Percentiles rank a stretch among this genome's conserved stretches.
Conservation (phyloP, 1,140 invertebrate genomes). For the Dreissena polymorpha region DNA sequence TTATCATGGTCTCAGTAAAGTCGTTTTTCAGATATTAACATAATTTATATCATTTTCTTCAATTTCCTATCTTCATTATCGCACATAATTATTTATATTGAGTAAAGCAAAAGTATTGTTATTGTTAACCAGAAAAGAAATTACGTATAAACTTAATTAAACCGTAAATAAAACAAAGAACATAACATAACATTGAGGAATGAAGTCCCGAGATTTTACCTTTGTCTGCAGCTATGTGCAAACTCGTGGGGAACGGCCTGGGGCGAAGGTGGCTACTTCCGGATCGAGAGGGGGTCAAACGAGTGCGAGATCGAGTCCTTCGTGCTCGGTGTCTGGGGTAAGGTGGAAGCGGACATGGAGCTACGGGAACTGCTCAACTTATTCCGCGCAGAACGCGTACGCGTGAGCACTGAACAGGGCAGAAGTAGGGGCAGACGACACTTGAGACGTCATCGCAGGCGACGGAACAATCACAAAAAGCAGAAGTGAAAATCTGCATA, state of each 20-base stretch:
- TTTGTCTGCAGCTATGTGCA: slow-evolving; percentile 85
- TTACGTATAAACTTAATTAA: too few species aligned
- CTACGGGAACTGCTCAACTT: background rate
- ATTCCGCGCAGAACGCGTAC: slow-evolving; percentile 16
- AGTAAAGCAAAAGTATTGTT: too few species aligned
- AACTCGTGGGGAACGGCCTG: slow-evolving; percentile 94
- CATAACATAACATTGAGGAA: too few species aligned
- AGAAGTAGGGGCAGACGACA: slow-evolving; percentile 25
- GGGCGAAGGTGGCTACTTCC: slow-evolving; percentile 86
- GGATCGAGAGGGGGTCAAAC: slow-evolving; percentile 71
- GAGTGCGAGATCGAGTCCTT: slow-evolving; percentile 74
- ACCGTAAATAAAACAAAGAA: too few species aligned
- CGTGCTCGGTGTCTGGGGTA: slow-evolving; percentile 72
- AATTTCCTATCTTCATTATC: too few species aligned
- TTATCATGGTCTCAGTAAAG: too few species aligned
- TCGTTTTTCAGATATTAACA: too few species aligned
- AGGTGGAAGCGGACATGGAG: slow-evolving; percentile 24
- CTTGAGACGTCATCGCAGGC: background rate
- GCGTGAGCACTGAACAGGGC: background rate
- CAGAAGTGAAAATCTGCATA: background rate
- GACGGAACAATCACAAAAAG: background rate
- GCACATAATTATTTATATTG: too few species aligned
- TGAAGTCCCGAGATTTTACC: too few species aligned
- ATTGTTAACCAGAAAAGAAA: too few species aligned
- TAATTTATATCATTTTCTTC: too few species aligned